phyloP scores from a whole-genome alignment of 2,113 vertebrate species.

The Erythrolamprus reginae region DNA sequence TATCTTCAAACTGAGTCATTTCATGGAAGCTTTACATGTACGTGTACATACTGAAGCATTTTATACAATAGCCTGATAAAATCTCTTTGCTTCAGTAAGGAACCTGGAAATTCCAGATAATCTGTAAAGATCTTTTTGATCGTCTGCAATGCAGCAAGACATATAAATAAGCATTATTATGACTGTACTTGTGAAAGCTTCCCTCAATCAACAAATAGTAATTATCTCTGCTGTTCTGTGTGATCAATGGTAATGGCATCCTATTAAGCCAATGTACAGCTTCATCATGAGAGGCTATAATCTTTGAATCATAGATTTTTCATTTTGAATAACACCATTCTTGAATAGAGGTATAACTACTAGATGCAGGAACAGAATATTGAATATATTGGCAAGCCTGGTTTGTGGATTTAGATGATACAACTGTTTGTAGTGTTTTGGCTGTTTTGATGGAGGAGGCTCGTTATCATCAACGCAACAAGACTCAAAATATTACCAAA shows the following conservation, averaged over 20 bases:
- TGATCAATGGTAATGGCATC: background rate
- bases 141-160: background rate
- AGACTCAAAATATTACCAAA: background rate
- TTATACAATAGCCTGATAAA: background rate
- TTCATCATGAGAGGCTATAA: background rate
- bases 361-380: background rate
- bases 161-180: background rate
- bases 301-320: background rate
- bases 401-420: background rate
- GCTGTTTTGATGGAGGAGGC: background rate
- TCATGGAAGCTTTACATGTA: background rate
- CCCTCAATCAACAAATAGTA: background rate
- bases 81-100: background rate
- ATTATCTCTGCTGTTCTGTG: background rate
- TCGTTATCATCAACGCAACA: background rate
- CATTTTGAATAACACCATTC: background rate
- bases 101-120: background rate
- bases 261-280: background rate
- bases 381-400: background rate
- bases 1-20: background rate
- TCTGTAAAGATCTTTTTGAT: background rate
- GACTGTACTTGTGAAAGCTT: background rate
- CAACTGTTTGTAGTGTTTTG: background rate
- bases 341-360: background rate
- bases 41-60: background rate